A percentile compares a stretch with the other conserved stretches of the same genome.
These are phyloP conservation scores for Perithous albicinctus DNA, from an alignment of 2,888 invertebrate genomes.

Conservation along the genomic window DNA sequence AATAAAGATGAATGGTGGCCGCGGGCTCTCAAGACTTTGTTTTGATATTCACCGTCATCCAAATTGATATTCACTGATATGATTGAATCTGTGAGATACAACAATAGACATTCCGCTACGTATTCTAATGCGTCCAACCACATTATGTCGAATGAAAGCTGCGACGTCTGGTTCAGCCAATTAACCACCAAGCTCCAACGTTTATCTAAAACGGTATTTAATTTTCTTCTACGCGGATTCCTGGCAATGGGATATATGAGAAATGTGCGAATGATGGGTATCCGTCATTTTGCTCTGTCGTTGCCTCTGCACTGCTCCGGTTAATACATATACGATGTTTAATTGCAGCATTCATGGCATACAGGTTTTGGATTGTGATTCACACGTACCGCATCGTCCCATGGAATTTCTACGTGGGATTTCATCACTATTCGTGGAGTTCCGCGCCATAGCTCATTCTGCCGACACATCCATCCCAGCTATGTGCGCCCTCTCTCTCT, in stretches of 20 bases:
- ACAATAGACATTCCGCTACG: no score
- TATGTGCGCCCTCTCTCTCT: background rate
- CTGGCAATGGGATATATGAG: conserved; percentile 55
- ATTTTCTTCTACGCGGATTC: conserved; percentile 39
- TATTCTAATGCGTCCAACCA: no score
- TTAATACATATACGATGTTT: conserved; percentile 55
- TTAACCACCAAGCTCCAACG: no score
- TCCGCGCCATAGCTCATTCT: background rate
- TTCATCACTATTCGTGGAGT: conserved; percentile 21
- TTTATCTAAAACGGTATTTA: conserved; percentile 34
- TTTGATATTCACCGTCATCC: no score
- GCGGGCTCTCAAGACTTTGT: no score
- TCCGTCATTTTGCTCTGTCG: conserved; percentile 10
- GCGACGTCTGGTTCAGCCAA: no score
- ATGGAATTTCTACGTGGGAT: conserved; percentile 28
- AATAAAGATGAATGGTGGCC: no score
- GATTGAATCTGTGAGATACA: no score
- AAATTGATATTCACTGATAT: no score
- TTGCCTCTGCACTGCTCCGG: conserved; percentile 38
- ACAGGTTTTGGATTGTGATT: conserved; percentile 41
- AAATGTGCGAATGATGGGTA: conserved; percentile 30
- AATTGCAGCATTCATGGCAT: conserved; percentile 53
- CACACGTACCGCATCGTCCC: conserved; percentile 10
- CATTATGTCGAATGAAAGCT: no score
- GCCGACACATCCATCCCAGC: conserved; percentile 25